These are phyloP conservation scores for Turritopsis rubra DNA, from an alignment of 30 jellyfish, hydroid and myxozoan genomes.

Conservation along the genomic window DNA sequence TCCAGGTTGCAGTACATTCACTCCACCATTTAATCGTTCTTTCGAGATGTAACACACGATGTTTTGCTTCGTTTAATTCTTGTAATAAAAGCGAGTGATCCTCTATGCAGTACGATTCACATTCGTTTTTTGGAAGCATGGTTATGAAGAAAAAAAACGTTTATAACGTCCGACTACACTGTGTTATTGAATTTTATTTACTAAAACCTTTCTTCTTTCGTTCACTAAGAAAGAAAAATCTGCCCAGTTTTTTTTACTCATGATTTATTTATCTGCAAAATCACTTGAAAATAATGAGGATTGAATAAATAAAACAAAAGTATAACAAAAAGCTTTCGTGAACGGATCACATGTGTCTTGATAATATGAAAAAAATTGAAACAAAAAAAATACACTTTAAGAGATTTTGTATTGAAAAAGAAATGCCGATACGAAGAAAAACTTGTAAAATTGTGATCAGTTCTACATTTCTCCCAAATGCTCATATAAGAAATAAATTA, in stretches of 20 bases:
- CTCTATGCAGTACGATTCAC: background rate
- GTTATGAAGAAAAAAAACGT: no score
- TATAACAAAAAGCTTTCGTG: background rate
- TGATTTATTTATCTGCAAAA: background rate
- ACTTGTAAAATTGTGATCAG: background rate
- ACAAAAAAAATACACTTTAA: no score
- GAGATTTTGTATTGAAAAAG: background rate
- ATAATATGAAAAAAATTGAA: background rate
- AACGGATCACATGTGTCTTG: background rate
- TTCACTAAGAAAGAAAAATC: background rate
- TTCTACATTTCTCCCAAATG: background rate
- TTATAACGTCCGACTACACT: background rate
- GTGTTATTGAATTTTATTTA: background rate
- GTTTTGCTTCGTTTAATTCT: conserved; percentile 9
- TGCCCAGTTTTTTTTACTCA: background rate
- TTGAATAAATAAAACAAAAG: background rate
- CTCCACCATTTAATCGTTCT: conserved; percentile 88
- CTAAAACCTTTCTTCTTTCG: background rate
- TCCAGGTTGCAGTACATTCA: conserved; percentile 83
- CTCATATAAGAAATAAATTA: background rate
- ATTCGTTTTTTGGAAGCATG: background rate
- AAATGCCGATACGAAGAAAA: background rate
- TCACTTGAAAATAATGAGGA: background rate
- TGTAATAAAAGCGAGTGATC: background rate
- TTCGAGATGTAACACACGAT: conserved; percentile 58